These are phyloP conservation scores for Campylomormyrus numenius DNA, from an alignment of 2,113 vertebrate genomes.

Conservation along the genomic window DNA sequence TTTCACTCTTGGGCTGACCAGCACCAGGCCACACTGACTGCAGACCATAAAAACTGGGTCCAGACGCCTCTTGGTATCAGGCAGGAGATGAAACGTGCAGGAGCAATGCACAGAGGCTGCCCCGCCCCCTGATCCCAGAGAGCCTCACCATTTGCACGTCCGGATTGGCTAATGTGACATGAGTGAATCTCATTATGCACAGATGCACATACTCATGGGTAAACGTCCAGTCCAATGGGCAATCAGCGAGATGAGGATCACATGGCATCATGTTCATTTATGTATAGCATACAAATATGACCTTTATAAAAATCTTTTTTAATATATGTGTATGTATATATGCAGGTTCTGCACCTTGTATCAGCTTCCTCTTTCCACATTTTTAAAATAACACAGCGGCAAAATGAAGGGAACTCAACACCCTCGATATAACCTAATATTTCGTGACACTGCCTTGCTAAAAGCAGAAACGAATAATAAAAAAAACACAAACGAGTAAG, in stretches of 20 bases:
- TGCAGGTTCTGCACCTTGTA: neutral
- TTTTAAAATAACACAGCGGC: neutral
- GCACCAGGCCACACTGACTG: neutral
- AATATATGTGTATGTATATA: neutral
- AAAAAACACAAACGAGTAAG: constrained; percentile 31
- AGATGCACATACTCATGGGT: neutral
- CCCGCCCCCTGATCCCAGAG: neutral
- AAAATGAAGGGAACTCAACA: neutral
- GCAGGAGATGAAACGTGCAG: constrained; percentile 17
- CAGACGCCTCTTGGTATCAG: constrained; percentile 25
- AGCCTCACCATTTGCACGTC: neutral
- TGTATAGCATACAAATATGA: neutral
- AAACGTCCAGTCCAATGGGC: neutral
- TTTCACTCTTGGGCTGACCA: constrained; percentile 12
- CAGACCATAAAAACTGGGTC: constrained; percentile 25
- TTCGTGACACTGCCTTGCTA: constrained; percentile 2
- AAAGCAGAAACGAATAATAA: constrained; percentile 1
- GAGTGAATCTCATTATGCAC: neutral
- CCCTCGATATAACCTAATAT: constrained; percentile 6
- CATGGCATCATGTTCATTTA: neutral
- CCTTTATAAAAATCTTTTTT: neutral
- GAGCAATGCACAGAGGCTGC: neutral
- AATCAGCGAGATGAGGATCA: neutral
- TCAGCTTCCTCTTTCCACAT: neutral
- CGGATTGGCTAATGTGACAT: neutral